Evolutionary conservation across 2,797 vertebrate genomes (phyloP), one percentile per base, ranked within the genome.

Genomic region (Oreonectes daqikongensis): DNA sequence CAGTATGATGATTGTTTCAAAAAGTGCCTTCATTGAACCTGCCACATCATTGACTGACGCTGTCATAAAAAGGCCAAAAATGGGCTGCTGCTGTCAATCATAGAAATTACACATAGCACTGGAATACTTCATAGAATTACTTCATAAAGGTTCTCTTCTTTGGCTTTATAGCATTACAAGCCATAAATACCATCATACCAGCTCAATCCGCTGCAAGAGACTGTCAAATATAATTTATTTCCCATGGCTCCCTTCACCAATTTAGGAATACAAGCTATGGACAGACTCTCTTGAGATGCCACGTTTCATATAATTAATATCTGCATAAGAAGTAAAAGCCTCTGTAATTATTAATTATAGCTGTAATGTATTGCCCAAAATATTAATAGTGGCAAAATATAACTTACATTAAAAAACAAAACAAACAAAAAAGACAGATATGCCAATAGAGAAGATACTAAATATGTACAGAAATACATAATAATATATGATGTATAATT

Each of bases 281-380:
- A 35, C 73, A 67, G 22, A 9, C 18, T 67, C 59, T 38, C 52
- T 24, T 5, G 59, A 44, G 67, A 75, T 1, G 0, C 10, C 17
- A 12, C 7, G n/a, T 7, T 24, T 57, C 40, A n/a, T 12, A 22
- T 66, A 75, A 75, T 80, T 80, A 76, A 71, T 66, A 40, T 46
- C 40, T 14, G 32, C 57, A 59, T 72, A 60, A 71, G 40, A 68
- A 76, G 46, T 52, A 50, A 75, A 75, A 67, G 68, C 26, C 55
- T 59, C 9, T 60, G 30, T 70, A 71, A 75, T 76, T 76, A 59
- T 70, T 72, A 76, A 76, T 61, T 72, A 67, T 28, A 61, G 42
- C 66, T 44, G 24, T 72, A 76, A 72, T 60, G 52, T 15, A 28
- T 63, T 67, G 3, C 68, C 44, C 18, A 61, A 5, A 15, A 52